Base-by-base conservation (phyloP, 2,888 invertebrate genomes). In the Polymixis lichenea region DNA sequence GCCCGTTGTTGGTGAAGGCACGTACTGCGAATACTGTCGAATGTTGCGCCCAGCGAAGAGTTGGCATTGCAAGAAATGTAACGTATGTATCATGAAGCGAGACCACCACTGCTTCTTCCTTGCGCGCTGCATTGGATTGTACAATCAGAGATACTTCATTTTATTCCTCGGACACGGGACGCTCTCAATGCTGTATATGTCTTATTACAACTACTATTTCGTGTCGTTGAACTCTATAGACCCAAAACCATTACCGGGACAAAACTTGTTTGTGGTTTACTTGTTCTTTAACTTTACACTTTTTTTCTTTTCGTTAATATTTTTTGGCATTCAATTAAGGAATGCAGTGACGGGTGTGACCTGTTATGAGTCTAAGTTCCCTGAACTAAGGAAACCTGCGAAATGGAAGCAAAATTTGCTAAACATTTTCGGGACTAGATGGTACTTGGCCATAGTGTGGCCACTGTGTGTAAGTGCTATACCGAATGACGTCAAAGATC, bases 81-180 rank as follows among this genome's bases (percentile, higher is more conserved):
- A 98, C 66, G 96, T 97, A 0, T 99, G 99, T 91, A 97, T 99
- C 69, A 90, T 98, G 5, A 98, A 98, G 89, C 96, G 99, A 79
- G 99, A 99, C 90, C 98, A 98, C 92, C 98, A 98, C 90, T 98
- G 99, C 90, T 97, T 98, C 79, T 98, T 99, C 92, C 97, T 98
- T 1, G 98, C 98, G 0, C 98, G 98, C 87, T 99, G 99, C 93
- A 97, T 99, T 72, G 99, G 99, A 13, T 97, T 98, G 87, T 93
- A 97, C 86, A 99, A 99, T 92, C 98, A 98, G 85, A 97, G 99
- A 84, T 99, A 98, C 92, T 99, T 98, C 91, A 90, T 98, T 11
- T 96, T 98, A 90, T 98, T 98, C 90, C 93, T 98, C 1, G 89
- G 97, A 0, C 98, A 98, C 91, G 93, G 98, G 64, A 97, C 97